Base-by-base conservation (phyloP, 2,888 invertebrate genomes). In the Netelia virgata region DNA sequence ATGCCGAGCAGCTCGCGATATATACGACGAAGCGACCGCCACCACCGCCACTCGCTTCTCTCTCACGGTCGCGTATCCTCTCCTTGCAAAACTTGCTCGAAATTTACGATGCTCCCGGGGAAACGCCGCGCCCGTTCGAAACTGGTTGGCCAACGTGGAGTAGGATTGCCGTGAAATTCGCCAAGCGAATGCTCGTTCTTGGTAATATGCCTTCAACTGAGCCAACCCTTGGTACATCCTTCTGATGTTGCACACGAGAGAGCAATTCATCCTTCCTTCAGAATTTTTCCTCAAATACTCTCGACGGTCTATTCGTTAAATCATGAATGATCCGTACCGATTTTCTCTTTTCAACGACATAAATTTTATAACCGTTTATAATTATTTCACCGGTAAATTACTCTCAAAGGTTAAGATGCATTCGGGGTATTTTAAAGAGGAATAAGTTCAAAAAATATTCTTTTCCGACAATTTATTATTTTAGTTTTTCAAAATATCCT, bases 101-200 rank as follows among this genome's bases (percentile, higher is more conserved):
- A 88, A 90, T 90, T 90, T 90, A 90, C 89, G 85, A 86, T 47
- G 81, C 90, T 89, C 89, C 61, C 74, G 90, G 88, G 90, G 84
- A 85, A 80, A 70, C 47, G 68, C 61, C 63, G 73, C 68, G 61
- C 68, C 43, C 70, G 82, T 55, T 63, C 61, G 74, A 70, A 64
- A 70, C 77, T 74, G 53, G 63, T 73, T 69, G 87, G 88, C 84
- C 82, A 86, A 76, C 64, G 68, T 66, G 53, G 75, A 78, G 78
- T 75, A 81, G 81, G 87, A 87, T 87, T 87, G 84, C 87, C 86
- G 84, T 87, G 87, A 87, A 87, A 87, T 87, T 87, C 81, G 73
- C 80, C 78, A 53, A 70, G 82, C 76, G 82, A 74, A 69, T 84
- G 80, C 86, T 80, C 74, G 55, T 66, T 66, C 14, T 47, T 55